These are phyloP conservation scores for Triplophysa rosa DNA, from an alignment of 2,113 vertebrate genomes.

Conservation along the genomic window DNA sequence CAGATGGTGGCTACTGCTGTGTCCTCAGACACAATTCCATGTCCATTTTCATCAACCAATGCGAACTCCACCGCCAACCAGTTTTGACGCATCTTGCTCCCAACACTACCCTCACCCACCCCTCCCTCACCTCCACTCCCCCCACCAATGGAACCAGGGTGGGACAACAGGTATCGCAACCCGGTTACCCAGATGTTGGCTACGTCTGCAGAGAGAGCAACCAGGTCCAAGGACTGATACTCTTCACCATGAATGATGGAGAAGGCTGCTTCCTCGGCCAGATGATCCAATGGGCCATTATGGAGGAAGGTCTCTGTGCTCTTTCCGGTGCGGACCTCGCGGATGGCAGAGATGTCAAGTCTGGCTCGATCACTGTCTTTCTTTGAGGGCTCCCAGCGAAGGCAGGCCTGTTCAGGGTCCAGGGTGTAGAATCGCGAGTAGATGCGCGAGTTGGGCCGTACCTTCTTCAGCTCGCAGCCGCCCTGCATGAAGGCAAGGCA, in stretches of 20 bases:
- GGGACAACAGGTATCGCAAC: constrained; percentile 89
- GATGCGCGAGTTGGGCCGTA: constrained; percentile 90
- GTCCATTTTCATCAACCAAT: constrained; percentile 86
- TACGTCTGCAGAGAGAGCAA: constrained; percentile 92
- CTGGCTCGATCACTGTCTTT: constrained; percentile 93
- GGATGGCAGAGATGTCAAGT: constrained; percentile 87
- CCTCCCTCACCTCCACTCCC: constrained; percentile 77
- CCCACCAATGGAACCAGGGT: constrained; percentile 80
- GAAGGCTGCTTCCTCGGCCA: constrained; percentile 93
- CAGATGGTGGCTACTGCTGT: constrained; percentile 88
- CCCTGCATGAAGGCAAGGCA: constrained; percentile 98
- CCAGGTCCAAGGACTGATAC: constrained; percentile 94
- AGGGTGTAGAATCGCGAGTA: constrained; percentile 96
- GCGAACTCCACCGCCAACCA: constrained; percentile 88
- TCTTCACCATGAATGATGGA: constrained; percentile 94
- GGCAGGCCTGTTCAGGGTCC: constrained; percentile 87
- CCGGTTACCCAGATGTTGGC: constrained; percentile 99
- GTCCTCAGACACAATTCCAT: constrained; percentile 91
- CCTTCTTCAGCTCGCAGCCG: constrained; percentile 95
- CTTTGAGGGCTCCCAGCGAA: constrained; percentile 98
- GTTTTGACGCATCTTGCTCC: constrained; percentile 81
- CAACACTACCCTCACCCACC: constrained; percentile 80
- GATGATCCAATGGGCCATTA: constrained; percentile 88
- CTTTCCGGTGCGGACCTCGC: constrained; percentile 93
- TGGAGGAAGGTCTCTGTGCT: constrained; percentile 97